Evolutionary conservation across 2,797 vertebrate genomes (phyloP).

Genomic region (Sebastes diploproa): DNA sequence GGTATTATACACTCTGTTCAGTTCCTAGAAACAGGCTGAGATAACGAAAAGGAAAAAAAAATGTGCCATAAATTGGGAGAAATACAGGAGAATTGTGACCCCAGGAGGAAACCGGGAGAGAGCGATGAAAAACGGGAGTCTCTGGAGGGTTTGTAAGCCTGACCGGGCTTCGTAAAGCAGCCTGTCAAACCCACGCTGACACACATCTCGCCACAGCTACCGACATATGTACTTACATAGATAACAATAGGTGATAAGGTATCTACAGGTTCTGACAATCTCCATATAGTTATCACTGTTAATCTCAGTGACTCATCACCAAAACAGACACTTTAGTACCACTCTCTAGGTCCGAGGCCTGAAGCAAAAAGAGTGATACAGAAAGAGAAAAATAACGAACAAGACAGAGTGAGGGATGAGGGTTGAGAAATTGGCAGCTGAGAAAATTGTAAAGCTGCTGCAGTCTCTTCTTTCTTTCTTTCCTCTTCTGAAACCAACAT

Average conservation of each 20-base stretch:
- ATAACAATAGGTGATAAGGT: background rate
- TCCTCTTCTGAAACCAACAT: slow-evolving; percentile 4
- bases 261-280: background rate
- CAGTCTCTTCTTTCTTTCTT: background rate
- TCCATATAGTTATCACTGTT: background rate
- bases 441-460: background rate
- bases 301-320: background rate
- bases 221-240: background rate
- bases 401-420: background rate
- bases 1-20: too few species aligned
- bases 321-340: background rate
- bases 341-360: background rate
- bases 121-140: too few species aligned
- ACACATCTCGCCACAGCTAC: background rate
- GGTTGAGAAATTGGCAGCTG: background rate
- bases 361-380: background rate
- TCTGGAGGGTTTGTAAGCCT: too few species aligned
- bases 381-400: background rate
- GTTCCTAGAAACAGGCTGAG: too few species aligned
- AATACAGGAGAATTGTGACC: too few species aligned
- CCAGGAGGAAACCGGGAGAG: too few species aligned
- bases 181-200: background rate
- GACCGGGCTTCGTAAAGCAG: too few species aligned
- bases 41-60: too few species aligned
- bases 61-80: too few species aligned